These are phyloP conservation scores for Pempheris klunzingeri DNA, from an alignment of 2,797 vertebrate genomes.

Conservation along the genomic window DNA sequence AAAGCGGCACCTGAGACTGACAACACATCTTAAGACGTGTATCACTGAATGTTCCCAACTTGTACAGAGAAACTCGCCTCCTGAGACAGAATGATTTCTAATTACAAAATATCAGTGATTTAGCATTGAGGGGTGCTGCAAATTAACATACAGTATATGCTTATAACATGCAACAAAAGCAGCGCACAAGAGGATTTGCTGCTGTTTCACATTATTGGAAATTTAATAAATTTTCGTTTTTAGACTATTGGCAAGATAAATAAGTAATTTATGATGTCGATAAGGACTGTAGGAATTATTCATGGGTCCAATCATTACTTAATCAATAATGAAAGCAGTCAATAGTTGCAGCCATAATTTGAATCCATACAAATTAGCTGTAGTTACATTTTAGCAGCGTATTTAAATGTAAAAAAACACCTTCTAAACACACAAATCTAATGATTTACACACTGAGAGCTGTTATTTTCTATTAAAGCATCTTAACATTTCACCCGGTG, in stretches of 20 bases:
- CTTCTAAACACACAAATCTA: background rate
- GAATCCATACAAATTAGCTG: background rate
- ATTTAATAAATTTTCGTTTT: background rate
- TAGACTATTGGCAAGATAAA: background rate
- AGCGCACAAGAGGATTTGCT: background rate
- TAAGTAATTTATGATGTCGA: background rate
- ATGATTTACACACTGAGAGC: background rate
- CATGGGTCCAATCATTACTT: background rate
- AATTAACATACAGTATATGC: conserved; percentile 1
- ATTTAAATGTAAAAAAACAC: conserved; percentile 1
- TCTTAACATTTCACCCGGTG: background rate
- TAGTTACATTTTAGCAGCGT: background rate
- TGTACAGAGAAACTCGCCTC: background rate
- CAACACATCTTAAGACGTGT: conserved; percentile 3
- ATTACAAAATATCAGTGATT: conserved; percentile 16
- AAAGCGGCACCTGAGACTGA: conserved; percentile 14
- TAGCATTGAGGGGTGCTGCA: conserved; percentile 7
- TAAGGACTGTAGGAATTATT: background rate
- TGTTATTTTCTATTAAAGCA: background rate
- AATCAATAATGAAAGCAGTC: background rate
- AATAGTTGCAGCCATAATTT: background rate
- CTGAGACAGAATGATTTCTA: background rate
- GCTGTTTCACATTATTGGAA: background rate
- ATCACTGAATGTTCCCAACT: background rate
- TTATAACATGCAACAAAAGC: background rate